Base-by-base conservation (phyloP, 2,888 invertebrate species). In the Drosophila sordidula region DNA sequence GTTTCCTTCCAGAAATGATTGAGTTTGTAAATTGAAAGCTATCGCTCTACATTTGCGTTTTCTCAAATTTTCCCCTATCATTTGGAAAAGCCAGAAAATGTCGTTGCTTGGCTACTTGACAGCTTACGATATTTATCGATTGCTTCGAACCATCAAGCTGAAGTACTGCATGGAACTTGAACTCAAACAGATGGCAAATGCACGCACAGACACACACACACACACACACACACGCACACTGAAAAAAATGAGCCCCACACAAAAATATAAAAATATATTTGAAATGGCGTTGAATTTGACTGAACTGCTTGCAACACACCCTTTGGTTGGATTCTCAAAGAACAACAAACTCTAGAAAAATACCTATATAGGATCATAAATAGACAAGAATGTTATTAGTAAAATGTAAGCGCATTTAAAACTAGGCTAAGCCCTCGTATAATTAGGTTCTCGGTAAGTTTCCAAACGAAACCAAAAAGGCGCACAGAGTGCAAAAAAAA, bases 321-420 rank as follows among this genome's bases (percentile, higher is more conserved):
- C 36, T 38, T 75, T 59, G 49, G 56, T 76, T 70, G 50, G 14
- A 52, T 65, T 52, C 39, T 45, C 6, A 29, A 34, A 57, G 41
- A 67, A 26, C 42, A 46, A 22, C 8, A 42, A 50, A 59, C n/a
- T 51, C 12, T 49, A 29, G 14, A 11, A 5, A 51, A 34, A 49
- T 8, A 29, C 4, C 14, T 14, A 36, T 12, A 16, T 6, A 9
- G 8, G 18, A 46, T 50, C 16, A 58, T 45, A 29, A 12, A 16
- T 38, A n/a, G 6, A 32, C 14, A 39, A 32, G 16, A 41, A 55
- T 26, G 56, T 52, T 56, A 63, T 47, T 58, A 61, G 38, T 59
- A 61, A 68, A 78, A 85, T 72, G 77, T 86, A 80, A 70, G 68
- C 61, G 86, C 81, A 82, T 82, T 82, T 86, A 82, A 80, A 79